These are phyloP conservation scores for Ceyx margarethae DNA, from an alignment of 2,113 vertebrate genomes.

Conservation along the genomic window DNA sequence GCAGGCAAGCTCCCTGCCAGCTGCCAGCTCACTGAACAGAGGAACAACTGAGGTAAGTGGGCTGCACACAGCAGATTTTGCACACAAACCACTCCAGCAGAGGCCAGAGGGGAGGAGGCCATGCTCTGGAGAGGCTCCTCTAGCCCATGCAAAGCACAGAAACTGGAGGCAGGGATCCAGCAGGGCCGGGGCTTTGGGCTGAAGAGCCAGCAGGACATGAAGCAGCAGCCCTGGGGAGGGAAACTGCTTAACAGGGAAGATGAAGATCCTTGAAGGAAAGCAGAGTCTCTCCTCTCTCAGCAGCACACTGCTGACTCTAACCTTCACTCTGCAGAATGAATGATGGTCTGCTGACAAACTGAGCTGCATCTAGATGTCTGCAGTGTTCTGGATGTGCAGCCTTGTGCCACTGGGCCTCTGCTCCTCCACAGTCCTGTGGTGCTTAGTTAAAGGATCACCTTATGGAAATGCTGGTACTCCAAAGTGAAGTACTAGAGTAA, in stretches of 20 bases:
- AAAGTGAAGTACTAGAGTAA: too few species aligned
- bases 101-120: not conserved
- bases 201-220: not conserved
- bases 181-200: not conserved
- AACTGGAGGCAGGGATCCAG: not conserved
- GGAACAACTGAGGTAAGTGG: slow-evolving; percentile 21
- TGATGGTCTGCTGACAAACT: not conserved
- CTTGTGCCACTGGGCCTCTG: not conserved
- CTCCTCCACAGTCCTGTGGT: not conserved
- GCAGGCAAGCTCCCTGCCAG: not conserved
- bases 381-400: not conserved
- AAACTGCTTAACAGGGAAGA: not conserved
- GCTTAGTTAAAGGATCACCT: too few species aligned
- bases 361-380: not conserved
- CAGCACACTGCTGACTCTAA: not conserved
- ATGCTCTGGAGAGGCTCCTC: not conserved
- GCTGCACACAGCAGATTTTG: not conserved
- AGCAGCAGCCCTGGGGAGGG: not conserved
- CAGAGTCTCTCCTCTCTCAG: not conserved
- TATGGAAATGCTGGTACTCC: too few species aligned
- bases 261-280: not conserved
- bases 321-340: not conserved
- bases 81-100: not conserved
- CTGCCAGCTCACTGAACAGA: slow-evolving; percentile 20
- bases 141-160: not conserved